These are phyloP conservation scores for Oreochromis niloticus DNA, from an alignment of 2,113 vertebrate species.

Conservation along the genomic window DNA sequence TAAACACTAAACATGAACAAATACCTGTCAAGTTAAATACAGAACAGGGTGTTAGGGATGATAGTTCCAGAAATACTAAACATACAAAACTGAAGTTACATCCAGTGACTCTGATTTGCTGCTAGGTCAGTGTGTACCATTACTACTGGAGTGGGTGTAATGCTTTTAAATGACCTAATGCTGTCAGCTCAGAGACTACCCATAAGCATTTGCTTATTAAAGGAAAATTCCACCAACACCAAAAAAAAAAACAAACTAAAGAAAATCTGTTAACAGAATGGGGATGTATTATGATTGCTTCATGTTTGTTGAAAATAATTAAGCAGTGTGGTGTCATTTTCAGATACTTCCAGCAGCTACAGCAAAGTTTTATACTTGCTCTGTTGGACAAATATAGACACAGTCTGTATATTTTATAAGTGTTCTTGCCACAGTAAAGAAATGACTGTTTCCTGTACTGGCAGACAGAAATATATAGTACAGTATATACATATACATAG, in stretches of 20 bases:
- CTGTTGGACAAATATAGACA: background rate
- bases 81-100: constrained; percentile 21
- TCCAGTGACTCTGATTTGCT: background rate
- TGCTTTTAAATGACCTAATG: background rate
- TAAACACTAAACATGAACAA: constrained; percentile 18
- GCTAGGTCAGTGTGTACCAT: background rate
- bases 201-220: background rate
- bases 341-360: background rate
- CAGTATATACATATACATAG: background rate
- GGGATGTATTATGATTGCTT: background rate
- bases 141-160: background rate
- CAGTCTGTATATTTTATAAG: background rate
- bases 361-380: background rate
- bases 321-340: background rate
- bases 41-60: background rate
- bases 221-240: background rate
- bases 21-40: constrained; percentile 6
- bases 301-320: background rate
- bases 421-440: background rate
- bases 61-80: background rate
- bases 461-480: background rate
- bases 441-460: background rate
- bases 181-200: background rate
- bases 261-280: background rate
- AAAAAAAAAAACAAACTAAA: background rate